phyloP scores from a whole-genome alignment of 2,113 vertebrate genomes.

The Salvator merianae region DNA sequence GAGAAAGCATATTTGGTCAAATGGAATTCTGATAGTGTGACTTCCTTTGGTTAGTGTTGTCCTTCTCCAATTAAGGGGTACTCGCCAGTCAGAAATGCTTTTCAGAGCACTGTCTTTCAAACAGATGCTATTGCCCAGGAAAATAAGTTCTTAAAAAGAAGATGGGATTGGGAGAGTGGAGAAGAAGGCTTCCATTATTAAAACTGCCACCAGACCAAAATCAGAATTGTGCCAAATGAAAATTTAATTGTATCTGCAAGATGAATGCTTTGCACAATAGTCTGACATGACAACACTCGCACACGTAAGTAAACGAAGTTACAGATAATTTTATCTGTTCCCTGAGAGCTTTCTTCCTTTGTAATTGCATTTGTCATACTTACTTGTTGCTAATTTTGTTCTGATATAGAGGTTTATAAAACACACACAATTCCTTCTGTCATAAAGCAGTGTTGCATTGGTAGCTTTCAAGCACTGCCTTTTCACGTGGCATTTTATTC shows the following conservation, averaged over 20 bases:
- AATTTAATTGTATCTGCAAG: background rate
- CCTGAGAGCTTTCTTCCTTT: background rate
- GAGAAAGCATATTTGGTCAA: background rate
- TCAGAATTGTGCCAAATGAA: background rate
- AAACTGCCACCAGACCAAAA: background rate
- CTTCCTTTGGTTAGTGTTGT: background rate
- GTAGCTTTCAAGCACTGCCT: background rate
- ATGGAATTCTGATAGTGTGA: fast-evolving
- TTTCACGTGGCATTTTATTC: background rate
- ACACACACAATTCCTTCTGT: background rate
- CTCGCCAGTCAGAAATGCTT: background rate
- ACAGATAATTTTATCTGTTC: background rate
- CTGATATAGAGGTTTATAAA: background rate
- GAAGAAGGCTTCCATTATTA: background rate
- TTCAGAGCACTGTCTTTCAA: background rate
- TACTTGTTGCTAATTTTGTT: background rate
- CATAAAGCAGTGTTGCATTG: background rate
- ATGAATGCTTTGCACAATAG: too few relatives aligned
- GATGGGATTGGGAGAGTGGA: background rate
- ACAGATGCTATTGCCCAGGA: fast-evolving
- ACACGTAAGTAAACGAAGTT: background rate
- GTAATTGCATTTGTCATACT: background rate
- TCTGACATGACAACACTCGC: background rate
- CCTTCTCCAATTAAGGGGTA: fast-evolving
- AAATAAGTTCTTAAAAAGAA: background rate